Evolutionary conservation across 2,888 invertebrate genomes (phyloP).

Genomic region (Polietes domitor): DNA sequence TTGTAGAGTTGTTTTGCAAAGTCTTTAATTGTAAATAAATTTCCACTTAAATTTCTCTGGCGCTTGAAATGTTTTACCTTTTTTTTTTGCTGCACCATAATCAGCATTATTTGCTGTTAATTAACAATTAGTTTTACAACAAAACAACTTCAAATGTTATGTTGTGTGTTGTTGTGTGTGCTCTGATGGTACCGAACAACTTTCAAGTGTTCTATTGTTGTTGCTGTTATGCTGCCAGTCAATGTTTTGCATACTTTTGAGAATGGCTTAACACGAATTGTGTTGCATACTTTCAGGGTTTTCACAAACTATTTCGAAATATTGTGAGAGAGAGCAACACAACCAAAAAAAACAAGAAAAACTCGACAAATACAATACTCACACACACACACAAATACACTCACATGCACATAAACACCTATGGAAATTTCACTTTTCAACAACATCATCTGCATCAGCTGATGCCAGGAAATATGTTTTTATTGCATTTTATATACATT

Average conservation of each 20-base stretch:
- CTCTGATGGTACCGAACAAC: neutral
- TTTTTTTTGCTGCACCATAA: neutral
- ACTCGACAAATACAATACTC: neutral
- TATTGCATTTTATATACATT: neutral
- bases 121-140: constrained; percentile 30
- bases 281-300: constrained; percentile 20
- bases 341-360: neutral
- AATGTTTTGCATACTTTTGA: constrained; percentile 34
- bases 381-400: too few species aligned
- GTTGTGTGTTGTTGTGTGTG: too few species aligned
- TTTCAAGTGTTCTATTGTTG: constrained; percentile 21
- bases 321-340: neutral
- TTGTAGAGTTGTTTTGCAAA: too few species aligned
- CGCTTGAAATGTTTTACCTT: constrained; percentile 21
- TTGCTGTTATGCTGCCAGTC: neutral
- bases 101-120: constrained; percentile 1
- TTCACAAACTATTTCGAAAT: neutral
- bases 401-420: too few species aligned
- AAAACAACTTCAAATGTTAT: neutral
- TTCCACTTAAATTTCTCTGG: neutral
- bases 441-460: too few species aligned
- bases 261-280: neutral
- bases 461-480: constrained; percentile 17
- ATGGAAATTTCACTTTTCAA: constrained; percentile 32
- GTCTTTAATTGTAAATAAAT: too few species aligned